Percentiles rank a stretch among this genome's conserved stretches.
These are phyloP conservation scores for Sebastes cheni DNA, from an alignment of 2,797 vertebrate species.

Conservation along the genomic window DNA sequence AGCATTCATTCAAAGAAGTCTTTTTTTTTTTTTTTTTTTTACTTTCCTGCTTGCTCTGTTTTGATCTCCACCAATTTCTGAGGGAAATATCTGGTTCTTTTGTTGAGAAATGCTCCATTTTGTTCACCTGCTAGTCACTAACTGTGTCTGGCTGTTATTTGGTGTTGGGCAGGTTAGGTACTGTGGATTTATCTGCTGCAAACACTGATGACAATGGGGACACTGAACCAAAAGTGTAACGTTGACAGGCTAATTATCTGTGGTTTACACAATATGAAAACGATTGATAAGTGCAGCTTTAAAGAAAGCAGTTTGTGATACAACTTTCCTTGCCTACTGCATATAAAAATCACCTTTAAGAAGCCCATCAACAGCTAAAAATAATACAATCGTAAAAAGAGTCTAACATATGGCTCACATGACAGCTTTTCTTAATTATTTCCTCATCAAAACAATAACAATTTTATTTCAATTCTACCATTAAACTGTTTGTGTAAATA, in stretches of 20 bases:
- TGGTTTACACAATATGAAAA: not conserved
- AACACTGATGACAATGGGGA: not conserved
- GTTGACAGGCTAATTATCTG: not conserved
- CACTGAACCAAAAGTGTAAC: not conserved
- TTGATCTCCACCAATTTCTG: not conserved
- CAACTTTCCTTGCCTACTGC: not conserved
- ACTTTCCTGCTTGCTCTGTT: not conserved
- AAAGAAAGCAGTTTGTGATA: not conserved
- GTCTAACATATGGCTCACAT: not conserved
- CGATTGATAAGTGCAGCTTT: not conserved
- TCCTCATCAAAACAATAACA: not conserved
- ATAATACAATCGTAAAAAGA: not conserved
- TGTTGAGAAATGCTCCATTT: not conserved
- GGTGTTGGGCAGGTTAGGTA: not conserved
- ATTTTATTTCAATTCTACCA: not conserved
- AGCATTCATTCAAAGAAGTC: not conserved
- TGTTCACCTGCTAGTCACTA: not conserved
- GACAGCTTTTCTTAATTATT: not conserved
- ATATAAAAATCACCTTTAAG: not conserved
- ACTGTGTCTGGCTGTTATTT: not conserved
- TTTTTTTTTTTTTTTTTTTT: not conserved
- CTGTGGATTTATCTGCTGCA: not conserved
- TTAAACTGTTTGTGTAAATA: not conserved
- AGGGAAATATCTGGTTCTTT: not conserved
- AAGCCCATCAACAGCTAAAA: not conserved